Conservation (phyloP, 2,797 vertebrate species). For the Erethizon dorsatum region DNA sequence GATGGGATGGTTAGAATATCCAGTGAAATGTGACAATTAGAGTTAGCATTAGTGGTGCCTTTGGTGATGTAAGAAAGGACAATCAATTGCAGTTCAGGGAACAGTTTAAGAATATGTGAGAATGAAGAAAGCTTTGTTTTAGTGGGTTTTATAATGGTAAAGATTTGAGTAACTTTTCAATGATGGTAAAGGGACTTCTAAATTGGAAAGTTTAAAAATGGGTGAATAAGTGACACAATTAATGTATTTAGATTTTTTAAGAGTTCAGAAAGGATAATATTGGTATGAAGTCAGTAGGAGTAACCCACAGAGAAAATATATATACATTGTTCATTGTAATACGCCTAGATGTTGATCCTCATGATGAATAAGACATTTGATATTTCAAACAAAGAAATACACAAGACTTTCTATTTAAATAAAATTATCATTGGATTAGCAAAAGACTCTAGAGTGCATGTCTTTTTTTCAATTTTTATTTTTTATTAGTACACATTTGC, state of each 20-base stretch:
- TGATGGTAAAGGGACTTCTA: not conserved
- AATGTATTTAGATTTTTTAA: not conserved
- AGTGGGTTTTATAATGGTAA: not conserved
- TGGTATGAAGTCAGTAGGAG: not conserved
- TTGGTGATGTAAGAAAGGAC: not conserved
- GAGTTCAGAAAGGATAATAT: not conserved
- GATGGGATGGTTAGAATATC: not conserved
- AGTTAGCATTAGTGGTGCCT: not conserved
- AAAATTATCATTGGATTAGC: not conserved
- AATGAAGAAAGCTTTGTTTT: not conserved
- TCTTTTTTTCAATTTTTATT: not conserved
- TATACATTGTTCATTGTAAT: not conserved
- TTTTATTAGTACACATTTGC: not conserved
- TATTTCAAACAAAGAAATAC: not conserved
- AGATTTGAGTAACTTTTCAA: not conserved
- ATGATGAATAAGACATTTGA: not conserved
- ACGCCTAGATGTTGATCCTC: not conserved
- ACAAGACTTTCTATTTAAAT: not conserved
- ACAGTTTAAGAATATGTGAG: not conserved
- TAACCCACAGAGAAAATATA: not conserved
- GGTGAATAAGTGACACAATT: not conserved
- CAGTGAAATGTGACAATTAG: not conserved
- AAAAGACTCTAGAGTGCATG: not conserved
- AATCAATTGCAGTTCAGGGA: not conserved
- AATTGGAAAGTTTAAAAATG: not conserved